These are phyloP conservation scores for Xylocopa sonorina DNA, from an alignment of 1,140 invertebrate genomes.

Conservation along the genomic window DNA sequence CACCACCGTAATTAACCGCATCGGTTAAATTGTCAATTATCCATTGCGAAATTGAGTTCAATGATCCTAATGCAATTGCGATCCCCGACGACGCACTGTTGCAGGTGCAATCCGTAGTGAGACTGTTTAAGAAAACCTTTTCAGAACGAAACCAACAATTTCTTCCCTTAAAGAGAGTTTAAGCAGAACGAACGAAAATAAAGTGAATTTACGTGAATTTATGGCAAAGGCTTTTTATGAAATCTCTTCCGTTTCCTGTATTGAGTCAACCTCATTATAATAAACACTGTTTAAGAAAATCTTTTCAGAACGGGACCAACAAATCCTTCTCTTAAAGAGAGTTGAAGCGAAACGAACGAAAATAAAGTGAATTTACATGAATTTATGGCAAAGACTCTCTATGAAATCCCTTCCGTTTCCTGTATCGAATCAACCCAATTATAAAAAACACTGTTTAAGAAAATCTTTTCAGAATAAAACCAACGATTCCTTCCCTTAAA, in stretches of 20 bases:
- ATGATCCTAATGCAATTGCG: conserved; percentile 56
- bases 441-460: neutral
- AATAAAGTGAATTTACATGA: no score
- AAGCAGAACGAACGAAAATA: neutral
- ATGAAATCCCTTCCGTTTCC: no score
- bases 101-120: conserved; percentile 27
- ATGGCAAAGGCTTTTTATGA: no score
- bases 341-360: neutral
- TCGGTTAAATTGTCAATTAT: conserved; percentile 58
- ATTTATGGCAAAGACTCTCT: no score
- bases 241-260: no score
- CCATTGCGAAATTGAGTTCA: conserved; percentile 61
- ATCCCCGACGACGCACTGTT: conserved; percentile 26
- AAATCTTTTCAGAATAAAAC: neutral
- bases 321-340: neutral
- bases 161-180: neutral
- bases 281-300: neutral
- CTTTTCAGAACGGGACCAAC: neutral
- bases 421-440: no score
- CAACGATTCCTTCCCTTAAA: neutral
- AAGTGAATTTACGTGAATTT: no score
- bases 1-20: conserved; percentile 40
- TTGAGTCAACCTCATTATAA: no score
- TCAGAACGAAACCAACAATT: neutral
- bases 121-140: conserved; percentile 5